A percentile compares a stretch with the other conserved stretches of the same genome.
phyloP scores from a whole-genome alignment of 2,797 vertebrate genomes.

The Sternarchorhynchus goeldii region DNA sequence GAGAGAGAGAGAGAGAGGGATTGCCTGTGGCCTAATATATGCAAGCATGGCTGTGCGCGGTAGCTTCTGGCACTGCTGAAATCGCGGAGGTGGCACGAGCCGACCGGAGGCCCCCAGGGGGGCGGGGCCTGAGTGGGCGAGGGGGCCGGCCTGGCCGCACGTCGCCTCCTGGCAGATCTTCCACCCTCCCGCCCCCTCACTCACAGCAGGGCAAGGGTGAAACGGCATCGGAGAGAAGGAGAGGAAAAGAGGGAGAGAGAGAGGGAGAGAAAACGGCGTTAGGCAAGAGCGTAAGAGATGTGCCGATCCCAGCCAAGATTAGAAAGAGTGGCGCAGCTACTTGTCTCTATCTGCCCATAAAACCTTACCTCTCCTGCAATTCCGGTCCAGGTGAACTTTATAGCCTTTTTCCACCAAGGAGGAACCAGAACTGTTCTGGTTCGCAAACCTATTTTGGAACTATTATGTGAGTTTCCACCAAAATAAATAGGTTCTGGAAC shows the following conservation, averaged over 20 bases:
- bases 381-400: constrained; percentile 20
- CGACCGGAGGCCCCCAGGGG: constrained; percentile 17
- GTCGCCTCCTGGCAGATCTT: constrained; percentile 35
- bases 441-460: too few relatives aligned
- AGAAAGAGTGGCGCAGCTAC: constrained; percentile 16
- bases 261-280: constrained; percentile 27
- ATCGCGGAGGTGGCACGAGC: constrained; percentile 40
- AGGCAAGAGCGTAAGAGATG: constrained; percentile 2
- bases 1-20: not conserved
- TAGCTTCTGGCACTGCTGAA: constrained; percentile 27
- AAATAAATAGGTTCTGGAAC: too few relatives aligned
- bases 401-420: not conserved
- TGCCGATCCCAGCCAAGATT: constrained; percentile 19
- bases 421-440: too few relatives aligned
- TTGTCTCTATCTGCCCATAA: constrained; percentile 43
- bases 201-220: constrained; percentile 60
- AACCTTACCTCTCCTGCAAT: constrained; percentile 34
- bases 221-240: constrained; percentile 21
- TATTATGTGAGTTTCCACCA: too few relatives aligned
- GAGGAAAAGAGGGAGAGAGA: constrained; percentile 17
- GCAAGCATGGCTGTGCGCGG: constrained; percentile 25
- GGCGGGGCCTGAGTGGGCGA: constrained; percentile 28
- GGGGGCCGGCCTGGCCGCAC: constrained; percentile 32
- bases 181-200: constrained; percentile 12
- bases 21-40: constrained; percentile 34